Evolutionary conservation across 2,888 invertebrate genomes (phyloP), one percentile per base, ranked within the genome.

Genomic region (Drosophila maculinotata): DNA sequence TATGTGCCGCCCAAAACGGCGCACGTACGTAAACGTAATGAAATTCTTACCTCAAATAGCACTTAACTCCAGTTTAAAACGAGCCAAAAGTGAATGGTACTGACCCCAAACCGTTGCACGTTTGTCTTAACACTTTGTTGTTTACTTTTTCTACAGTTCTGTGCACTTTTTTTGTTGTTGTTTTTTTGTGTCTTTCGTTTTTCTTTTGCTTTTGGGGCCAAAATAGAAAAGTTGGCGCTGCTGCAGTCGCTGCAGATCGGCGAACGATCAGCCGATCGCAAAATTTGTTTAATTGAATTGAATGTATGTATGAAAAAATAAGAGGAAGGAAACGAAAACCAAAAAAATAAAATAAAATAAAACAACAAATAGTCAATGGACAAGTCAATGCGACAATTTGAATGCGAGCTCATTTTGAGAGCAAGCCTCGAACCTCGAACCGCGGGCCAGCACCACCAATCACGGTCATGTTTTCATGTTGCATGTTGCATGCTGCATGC

Each of bases 51-150:
- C 87, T 86, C 87, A 82, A 82, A 82, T 81, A 82, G 87, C 82
- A 82, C 82, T 83, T 84, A 87, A 84, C 84, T 83, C 82, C 83
- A 85, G 81, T 83, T 87, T 83, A 76, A 87, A 83, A 81, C 87
- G 82, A 84, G 84, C 82, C 87, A 83, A 83, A 83, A 83, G 83
- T 83, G 83, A 83, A 83, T 83, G 83, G 83, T 79, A 86, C 86
- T 81, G 80, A 81, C 80, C 80, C 80, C 80, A 81, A 81, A 85
- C 80, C 86, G 82, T 85, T 81, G 80, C 80, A 81, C 80, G 80
- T 81, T 81, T 79, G 79, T 79, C 79, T 83, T 85, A 81, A 81
- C 80, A 81, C 80, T 81, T 85, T 81, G 79, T 80, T 80, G 80
- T 82, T 84, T 76, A 85, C 79, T 79, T 79, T 84, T 78, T 84